A percentile compares a stretch with the other conserved stretches of the same genome.
phyloP scores from a whole-genome alignment of 2,888 invertebrate species.

The Carterocephalus palaemon region DNA sequence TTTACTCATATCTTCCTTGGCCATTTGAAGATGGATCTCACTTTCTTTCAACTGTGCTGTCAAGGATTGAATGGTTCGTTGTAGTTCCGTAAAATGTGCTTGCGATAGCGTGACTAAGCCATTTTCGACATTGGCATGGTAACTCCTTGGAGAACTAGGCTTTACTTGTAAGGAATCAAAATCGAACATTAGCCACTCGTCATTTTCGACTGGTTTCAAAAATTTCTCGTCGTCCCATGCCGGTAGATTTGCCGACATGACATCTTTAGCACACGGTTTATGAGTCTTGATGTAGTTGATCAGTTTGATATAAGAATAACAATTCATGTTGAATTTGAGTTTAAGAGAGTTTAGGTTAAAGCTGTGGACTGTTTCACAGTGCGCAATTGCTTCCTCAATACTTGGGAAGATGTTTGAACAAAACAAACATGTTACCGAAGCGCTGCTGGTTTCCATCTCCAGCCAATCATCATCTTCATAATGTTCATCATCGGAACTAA shows the following conservation, averaged over 20 bases:
- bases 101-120: slow-evolving; percentile 80
- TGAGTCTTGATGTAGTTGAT: slow-evolving; percentile 87
- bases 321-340: slow-evolving; percentile 85
- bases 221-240: slow-evolving; percentile 88
- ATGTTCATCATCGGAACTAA: slow-evolving; percentile 73
- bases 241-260: slow-evolving; percentile 71
- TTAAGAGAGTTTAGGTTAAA: slow-evolving; percentile 83
- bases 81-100: slow-evolving; percentile 80
- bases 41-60: slow-evolving; percentile 80
- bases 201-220: slow-evolving; percentile 86
- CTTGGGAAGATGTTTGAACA: slow-evolving; percentile 81
- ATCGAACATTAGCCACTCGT: slow-evolving; percentile 92
- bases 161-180: slow-evolving; percentile 67
- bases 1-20: slow-evolving; percentile 78
- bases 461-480: slow-evolving; percentile 74
- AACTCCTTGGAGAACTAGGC: slow-evolving; percentile 62
- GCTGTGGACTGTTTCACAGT: slow-evolving; percentile 82
- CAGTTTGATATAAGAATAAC: slow-evolving; percentile 88
- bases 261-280: slow-evolving; percentile 77
- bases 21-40: slow-evolving; percentile 78
- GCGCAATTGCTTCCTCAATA: slow-evolving; percentile 82
- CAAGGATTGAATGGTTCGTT: slow-evolving; percentile 77
- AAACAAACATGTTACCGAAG: slow-evolving; percentile 83
- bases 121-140: slow-evolving; percentile 81
- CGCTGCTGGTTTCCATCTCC: slow-evolving; percentile 66